Conservation (phyloP, 2,888 invertebrate genomes). For the Lasioglossum malachurum region DNA sequence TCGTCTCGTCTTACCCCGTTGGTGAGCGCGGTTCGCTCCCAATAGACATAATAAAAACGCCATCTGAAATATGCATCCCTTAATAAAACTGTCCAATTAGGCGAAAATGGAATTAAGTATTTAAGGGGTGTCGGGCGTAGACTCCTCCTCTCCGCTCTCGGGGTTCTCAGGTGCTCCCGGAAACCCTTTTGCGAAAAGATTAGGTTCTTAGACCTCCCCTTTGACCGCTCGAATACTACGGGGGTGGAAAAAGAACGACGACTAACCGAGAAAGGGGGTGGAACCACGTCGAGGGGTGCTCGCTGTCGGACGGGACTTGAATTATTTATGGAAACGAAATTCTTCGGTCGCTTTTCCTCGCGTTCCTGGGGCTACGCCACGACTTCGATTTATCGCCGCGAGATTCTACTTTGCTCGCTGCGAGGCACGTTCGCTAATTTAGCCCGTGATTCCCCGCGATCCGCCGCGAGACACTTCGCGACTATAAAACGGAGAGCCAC, state of each 20-base stretch:
- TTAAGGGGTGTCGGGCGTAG: slow-evolving; percentile 78
- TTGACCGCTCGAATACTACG: slow-evolving; percentile 45
- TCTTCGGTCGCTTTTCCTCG: slow-evolving; percentile 66
- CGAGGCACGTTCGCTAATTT: slow-evolving; percentile 34
- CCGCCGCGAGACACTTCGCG: slow-evolving; percentile 15
- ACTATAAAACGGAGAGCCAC: slow-evolving; percentile 11
- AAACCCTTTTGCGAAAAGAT: slow-evolving; percentile 79
- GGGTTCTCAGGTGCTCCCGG: slow-evolving; percentile 71
- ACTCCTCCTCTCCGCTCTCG: slow-evolving; percentile 42
- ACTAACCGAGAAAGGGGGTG: neutral
- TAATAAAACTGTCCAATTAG: slow-evolving; percentile 85
- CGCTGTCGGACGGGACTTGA: slow-evolving; percentile 70
- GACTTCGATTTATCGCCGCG: slow-evolving; percentile 49
- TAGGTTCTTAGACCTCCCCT: slow-evolving; percentile 74
- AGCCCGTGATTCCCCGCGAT: slow-evolving; percentile 26
- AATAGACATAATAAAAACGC: slow-evolving; percentile 84
- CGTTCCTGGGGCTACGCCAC: slow-evolving; percentile 9
- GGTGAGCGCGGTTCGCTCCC: slow-evolving; percentile 72
- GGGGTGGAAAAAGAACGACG: slow-evolving; percentile 10
- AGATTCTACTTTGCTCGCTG: slow-evolving; percentile 4
- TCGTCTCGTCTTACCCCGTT: slow-evolving; percentile 22
- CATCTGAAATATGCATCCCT: slow-evolving; percentile 85
- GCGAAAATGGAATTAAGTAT: slow-evolving; percentile 84
- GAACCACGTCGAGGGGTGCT: slow-evolving; percentile 14
- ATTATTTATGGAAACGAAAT: slow-evolving; percentile 80